These are phyloP conservation scores for Melanostigma gelatinosum DNA, from an alignment of 2,113 vertebrate genomes.

Conservation along the genomic window DNA sequence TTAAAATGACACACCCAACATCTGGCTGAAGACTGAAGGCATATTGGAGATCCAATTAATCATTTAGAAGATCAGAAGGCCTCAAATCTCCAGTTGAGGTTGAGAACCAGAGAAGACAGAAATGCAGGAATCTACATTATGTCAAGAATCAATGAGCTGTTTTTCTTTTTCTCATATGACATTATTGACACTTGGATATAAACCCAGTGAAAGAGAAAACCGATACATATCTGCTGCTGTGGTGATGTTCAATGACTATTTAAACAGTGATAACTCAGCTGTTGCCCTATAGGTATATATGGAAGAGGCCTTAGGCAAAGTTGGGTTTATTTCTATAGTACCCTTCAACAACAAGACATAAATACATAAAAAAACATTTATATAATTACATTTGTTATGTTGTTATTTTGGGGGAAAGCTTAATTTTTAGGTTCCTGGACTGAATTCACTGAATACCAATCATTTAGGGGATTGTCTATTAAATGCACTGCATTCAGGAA, in stretches of 20 bases:
- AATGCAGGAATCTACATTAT: neutral
- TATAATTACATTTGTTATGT: neutral
- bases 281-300: neutral
- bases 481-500: neutral
- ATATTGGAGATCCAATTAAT: constrained; percentile 6
- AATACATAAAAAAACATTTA: neutral
- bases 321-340: no score
- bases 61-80: constrained; percentile 17
- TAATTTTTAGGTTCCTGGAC: neutral
- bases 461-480: neutral
- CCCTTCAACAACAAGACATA: no score
- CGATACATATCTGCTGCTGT: neutral
- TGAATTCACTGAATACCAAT: neutral
- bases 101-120: neutral
- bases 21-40: constrained; percentile 3
- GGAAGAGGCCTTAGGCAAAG: neutral
- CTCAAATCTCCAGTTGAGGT: constrained; percentile 11
- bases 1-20: neutral
- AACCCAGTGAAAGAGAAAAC: neutral
- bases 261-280: neutral
- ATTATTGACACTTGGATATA: neutral
- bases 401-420: neutral
- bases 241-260: neutral
- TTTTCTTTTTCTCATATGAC: neutral
- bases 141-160: neutral